Evolutionary conservation across 2,888 invertebrate species (phyloP).

Genomic region (Cheilosia pagana): DNA sequence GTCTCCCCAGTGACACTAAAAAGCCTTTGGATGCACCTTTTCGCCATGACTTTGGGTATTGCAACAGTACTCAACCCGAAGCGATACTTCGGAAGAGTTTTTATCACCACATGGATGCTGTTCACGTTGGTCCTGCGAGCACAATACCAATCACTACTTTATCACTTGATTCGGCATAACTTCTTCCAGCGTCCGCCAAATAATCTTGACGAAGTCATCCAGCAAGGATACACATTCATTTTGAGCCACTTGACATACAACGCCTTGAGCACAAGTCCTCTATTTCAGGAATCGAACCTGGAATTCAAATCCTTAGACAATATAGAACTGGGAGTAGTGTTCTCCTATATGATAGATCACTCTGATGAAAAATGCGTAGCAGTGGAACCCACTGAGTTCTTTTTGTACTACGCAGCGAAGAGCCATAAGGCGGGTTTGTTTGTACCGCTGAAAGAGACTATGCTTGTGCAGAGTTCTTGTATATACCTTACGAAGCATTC

Average conservation of each 20-base stretch:
- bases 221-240: constrained; percentile 70
- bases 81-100: constrained; percentile 62
- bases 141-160: constrained; percentile 77
- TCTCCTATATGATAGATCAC: constrained; percentile 68
- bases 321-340: constrained; percentile 54
- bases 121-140: constrained; percentile 76
- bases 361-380: constrained; percentile 27
- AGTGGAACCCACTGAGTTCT: constrained; percentile 68
- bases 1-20: neutral
- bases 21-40: constrained; percentile 8
- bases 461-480: constrained; percentile 41
- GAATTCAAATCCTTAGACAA: constrained; percentile 42
- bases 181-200: constrained; percentile 76
- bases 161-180: constrained; percentile 76
- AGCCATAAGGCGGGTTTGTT: constrained; percentile 50
- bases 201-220: constrained; percentile 71
- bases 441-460: constrained; percentile 8
- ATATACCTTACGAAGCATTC: constrained; percentile 79
- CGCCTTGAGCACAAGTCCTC: constrained; percentile 62
- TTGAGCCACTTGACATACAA: constrained; percentile 70
- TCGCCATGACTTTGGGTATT: constrained; percentile 71
- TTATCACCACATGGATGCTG: constrained; percentile 76
- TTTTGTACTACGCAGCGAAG: constrained; percentile 65
- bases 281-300: constrained; percentile 44
- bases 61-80: constrained; percentile 52